These are phyloP conservation scores for Hirudo medicinalis DNA, from an alignment of 1,140 invertebrate species.

Conservation along the genomic window DNA sequence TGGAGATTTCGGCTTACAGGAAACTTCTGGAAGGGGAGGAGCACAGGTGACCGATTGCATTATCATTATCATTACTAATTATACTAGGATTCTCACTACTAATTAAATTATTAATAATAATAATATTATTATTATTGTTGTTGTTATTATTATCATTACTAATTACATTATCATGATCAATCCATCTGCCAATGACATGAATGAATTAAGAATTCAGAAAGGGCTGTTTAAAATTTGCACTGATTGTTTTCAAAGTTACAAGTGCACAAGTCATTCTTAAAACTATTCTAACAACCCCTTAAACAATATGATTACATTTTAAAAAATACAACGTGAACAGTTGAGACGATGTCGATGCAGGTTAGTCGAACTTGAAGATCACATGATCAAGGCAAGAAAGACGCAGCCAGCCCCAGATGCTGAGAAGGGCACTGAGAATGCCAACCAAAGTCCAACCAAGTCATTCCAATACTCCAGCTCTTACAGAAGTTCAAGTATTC, in stretches of 20 bases:
- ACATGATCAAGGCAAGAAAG: slow-evolving; percentile 6
- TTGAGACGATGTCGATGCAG: not conserved
- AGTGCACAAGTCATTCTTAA: too few species aligned
- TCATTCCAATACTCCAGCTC: not conserved
- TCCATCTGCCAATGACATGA: too few species aligned
- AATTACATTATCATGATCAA: not conserved
- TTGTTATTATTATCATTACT: not conserved
- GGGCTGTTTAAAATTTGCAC: too few species aligned
- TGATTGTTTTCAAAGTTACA: too few species aligned
- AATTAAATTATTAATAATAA: not conserved
- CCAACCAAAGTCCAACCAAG: not conserved
- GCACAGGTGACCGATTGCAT: slow-evolving; percentile 15
- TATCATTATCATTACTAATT: not conserved
- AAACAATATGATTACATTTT: too few species aligned
- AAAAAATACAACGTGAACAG: too few species aligned
- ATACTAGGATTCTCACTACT: too few species aligned
- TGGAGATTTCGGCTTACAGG: slow-evolving; percentile 25
- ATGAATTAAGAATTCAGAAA: too few species aligned
- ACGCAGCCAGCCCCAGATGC: not conserved
- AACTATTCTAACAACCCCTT: too few species aligned
- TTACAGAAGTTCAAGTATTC: not conserved
- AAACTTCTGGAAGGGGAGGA: slow-evolving; percentile 25
- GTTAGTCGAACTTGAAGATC: not conserved
- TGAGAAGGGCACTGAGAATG: not conserved
- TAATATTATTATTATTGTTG: not conserved